Base-by-base conservation (phyloP, 2,888 invertebrate species). In the Liposcelis brunnea region DNA sequence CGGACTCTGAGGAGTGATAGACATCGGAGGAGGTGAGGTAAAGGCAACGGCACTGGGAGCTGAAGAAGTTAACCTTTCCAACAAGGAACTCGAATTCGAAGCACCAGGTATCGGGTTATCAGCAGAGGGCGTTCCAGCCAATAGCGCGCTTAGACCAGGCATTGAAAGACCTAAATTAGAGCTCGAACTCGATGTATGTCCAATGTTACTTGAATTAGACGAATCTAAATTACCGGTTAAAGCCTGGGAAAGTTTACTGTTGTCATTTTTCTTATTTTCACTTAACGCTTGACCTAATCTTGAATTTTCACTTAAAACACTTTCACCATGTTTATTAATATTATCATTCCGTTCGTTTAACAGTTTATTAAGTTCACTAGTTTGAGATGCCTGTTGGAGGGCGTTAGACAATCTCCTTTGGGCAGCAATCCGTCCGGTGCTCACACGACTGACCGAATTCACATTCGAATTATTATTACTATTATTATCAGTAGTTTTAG, bases 71-170 rank as follows among this genome's bases (percentile, higher is more conserved):
- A 72, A 58, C 50, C 71, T 65, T 54, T 71, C 70, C 48, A 68
- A 55, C 12, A 71, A 59, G 14, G 67, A 47, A 35, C 44, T 64
- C 47, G 67, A 67, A 51, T 65, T 66, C 43, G 47, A 42, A 16
- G 70, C 64, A 47, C 69, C 69, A 26, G 70, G 67, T 49, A 71
- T 68, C 15, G 72, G 69, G 54, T 70, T 65, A 53, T 74, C 72
- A 11, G 73, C 73, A 2, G 72, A 70, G 2, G 73, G 72, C 2
- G 72, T 71, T 14, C 72, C 71, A 46, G 71, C 72, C 42, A 75
- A 58, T 40, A 75, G 59, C 21, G 74, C 74, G 18, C 71, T 71
- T 35, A 74, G 60, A 34, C 72, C 68, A 32, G 72, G 69, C 63
- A 74, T 70, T 8, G 72, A 68, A 50, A 72, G 66, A 43, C 71